phyloP scores from a whole-genome alignment of 2,113 vertebrate genomes.

The Nesogale talazaci region DNA sequence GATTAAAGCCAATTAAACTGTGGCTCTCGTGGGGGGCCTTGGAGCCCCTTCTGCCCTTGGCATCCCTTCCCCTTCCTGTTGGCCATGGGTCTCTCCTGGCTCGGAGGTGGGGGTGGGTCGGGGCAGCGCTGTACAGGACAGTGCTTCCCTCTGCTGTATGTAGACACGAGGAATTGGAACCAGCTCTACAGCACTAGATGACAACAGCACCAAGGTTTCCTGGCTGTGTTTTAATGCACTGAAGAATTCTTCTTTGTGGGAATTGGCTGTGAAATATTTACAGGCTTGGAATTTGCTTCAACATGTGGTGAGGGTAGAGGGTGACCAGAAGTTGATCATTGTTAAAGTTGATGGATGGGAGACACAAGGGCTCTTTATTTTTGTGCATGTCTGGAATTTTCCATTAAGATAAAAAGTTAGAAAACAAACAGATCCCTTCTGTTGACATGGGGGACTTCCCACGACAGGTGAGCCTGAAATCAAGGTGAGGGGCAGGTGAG shows the following conservation, averaged over 20 bases:
- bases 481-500: neutral
- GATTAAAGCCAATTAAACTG: no score
- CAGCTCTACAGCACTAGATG: no score
- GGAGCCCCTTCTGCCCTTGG: no score
- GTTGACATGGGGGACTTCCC: neutral
- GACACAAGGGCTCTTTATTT: neutral
- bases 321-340: fast-evolving
- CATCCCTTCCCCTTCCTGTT: no score
- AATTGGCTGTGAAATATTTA: neutral
- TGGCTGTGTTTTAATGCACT: neutral
- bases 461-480: neutral
- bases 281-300: neutral
- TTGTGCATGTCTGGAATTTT: neutral
- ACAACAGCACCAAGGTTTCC: no score
- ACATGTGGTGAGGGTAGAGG: neutral
- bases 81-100: no score
- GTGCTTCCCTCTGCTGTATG: no score
- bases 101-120: no score
- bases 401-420: no score
- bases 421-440: neutral
- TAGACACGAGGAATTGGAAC: no score
- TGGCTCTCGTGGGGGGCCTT: no score
- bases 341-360: fast-evolving
- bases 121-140: no score
- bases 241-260: neutral